phyloP scores from a whole-genome alignment of 2,888 invertebrate genomes.

The Eilema depressum region DNA sequence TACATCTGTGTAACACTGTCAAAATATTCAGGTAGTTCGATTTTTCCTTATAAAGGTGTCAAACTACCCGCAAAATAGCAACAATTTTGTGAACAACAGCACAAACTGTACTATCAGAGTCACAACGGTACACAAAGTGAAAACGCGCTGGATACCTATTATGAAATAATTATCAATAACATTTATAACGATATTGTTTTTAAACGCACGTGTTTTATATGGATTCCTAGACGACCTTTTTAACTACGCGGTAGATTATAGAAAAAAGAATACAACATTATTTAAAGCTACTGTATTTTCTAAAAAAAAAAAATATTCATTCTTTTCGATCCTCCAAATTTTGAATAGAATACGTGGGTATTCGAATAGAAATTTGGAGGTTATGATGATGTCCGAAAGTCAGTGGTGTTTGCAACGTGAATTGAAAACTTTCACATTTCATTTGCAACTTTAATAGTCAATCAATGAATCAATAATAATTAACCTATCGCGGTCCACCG shows the following conservation, averaged over 20 bases:
- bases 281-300: too few relatives aligned
- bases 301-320: too few relatives aligned
- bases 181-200: slow-evolving; percentile 1
- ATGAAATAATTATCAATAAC: slow-evolving; percentile 15
- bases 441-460: background rate
- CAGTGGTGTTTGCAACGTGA: background rate
- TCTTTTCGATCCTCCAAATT: too few relatives aligned
- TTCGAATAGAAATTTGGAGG: too few relatives aligned
- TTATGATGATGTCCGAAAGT: background rate
- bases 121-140: slow-evolving; percentile 10
- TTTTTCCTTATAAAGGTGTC: background rate
- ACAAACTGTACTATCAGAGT: slow-evolving; percentile 11
- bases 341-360: too few relatives aligned
- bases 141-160: slow-evolving; percentile 7
- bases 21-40: background rate
- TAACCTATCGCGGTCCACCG: too few relatives aligned
- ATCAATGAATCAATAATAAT: too few relatives aligned
- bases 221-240: slow-evolving; percentile 9
- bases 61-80: background rate
- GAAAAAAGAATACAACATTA: background rate
- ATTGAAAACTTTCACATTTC: background rate
- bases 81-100: background rate
- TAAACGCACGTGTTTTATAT: background rate
- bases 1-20: too few relatives aligned
- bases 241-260: background rate